Evolutionary conservation across 2,888 invertebrate genomes (phyloP).

Genomic region (Seira ritae): DNA sequence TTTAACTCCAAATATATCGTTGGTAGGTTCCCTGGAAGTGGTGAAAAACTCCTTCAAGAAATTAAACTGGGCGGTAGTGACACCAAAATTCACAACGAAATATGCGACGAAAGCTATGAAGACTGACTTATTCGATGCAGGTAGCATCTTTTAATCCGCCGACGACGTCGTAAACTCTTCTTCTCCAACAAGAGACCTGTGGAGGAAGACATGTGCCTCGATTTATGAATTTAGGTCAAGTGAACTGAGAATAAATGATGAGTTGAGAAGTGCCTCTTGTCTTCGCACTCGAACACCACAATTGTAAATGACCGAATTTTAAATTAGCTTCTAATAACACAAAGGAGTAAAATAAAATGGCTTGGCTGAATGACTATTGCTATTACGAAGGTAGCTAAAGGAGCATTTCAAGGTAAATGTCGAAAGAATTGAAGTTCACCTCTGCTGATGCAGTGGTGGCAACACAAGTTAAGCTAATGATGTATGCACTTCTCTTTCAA

Average conservation of each 20-base stretch:
- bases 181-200: slow-evolving; percentile 35
- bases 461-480: background rate
- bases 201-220: slow-evolving; percentile 56
- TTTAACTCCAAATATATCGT: slow-evolving; percentile 48
- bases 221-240: slow-evolving; percentile 52
- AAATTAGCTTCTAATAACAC: slow-evolving; percentile 33
- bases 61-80: slow-evolving; percentile 42
- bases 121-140: background rate
- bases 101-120: no score
- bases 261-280: background rate
- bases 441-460: background rate
- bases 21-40: slow-evolving; percentile 50
- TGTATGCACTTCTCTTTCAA: background rate
- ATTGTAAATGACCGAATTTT: slow-evolving; percentile 36
- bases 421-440: slow-evolving; percentile 57
- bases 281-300: slow-evolving; percentile 34
- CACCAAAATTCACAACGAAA: slow-evolving; percentile 29
- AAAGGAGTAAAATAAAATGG: no score
- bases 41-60: slow-evolving; percentile 53
- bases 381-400: background rate
- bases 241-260: background rate
- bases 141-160: slow-evolving; percentile 36
- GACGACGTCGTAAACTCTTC: slow-evolving; percentile 37
- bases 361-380: no score
- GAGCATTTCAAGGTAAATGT: slow-evolving; percentile 56